Conservation (phyloP, 2,888 invertebrate genomes). For the Ferrisia virgata region DNA sequence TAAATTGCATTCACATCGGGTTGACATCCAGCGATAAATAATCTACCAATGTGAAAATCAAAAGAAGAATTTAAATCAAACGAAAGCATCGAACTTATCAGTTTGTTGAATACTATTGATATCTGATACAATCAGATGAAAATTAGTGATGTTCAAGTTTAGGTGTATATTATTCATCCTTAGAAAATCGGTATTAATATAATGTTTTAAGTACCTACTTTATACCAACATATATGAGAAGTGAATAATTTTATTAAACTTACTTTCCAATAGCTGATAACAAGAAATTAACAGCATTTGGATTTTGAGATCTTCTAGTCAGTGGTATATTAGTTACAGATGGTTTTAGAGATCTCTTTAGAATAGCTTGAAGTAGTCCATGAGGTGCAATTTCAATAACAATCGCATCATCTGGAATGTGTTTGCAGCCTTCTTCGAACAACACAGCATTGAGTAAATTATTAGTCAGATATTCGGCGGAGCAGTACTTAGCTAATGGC, state of each 20-base stretch:
- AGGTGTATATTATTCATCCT: too few relatives aligned
- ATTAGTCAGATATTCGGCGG: conserved; percentile 66
- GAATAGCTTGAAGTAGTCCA: conserved; percentile 79
- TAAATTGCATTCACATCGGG: conserved; percentile 73
- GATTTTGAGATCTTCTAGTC: conserved; percentile 61
- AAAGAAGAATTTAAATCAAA: too few relatives aligned
- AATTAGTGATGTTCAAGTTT: too few relatives aligned
- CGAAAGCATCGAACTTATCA: too few relatives aligned
- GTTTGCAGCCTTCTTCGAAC: conserved; percentile 75
- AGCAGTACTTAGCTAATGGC: conserved; percentile 59
- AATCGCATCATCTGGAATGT: conserved; percentile 77
- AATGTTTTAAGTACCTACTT: too few relatives aligned
- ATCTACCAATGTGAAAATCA: conserved; percentile 50
- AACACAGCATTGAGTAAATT: conserved; percentile 63
- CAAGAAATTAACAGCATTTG: conserved; percentile 58
- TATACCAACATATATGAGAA: neutral
- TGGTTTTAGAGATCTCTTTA: conserved; percentile 59
- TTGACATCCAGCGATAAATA: conserved; percentile 74
- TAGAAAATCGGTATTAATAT: too few relatives aligned
- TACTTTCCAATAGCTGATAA: conserved; percentile 66
- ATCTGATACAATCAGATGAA: too few relatives aligned
- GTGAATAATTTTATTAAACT: conserved; percentile 49
- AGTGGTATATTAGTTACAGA: conserved; percentile 68
- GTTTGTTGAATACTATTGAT: too few relatives aligned
- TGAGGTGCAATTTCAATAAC: conserved; percentile 88